Base-by-base conservation (phyloP, 2,888 invertebrate species). In the Masnerella sp. region DNA sequence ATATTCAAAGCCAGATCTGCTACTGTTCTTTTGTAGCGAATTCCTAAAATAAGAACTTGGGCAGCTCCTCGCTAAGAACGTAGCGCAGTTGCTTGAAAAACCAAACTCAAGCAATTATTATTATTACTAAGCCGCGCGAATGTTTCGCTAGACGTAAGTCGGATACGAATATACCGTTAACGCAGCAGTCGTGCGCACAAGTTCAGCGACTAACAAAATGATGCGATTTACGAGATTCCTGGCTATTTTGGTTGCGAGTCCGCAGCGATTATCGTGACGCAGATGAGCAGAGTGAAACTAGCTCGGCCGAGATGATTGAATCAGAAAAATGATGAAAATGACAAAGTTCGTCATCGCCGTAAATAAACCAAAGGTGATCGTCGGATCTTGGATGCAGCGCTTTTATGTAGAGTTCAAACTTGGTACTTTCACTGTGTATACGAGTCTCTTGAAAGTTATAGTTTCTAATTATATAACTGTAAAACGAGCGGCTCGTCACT, bases 161-260 rank as follows among this genome's bases (percentile, higher is more conserved):
- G 32, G 11, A n/a, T 15, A n/a, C 56, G 49, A 51, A n/a, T n/a
- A 34, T 51, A 59, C 59, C 51, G 59, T 59, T 59, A 59, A 22
- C 45, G 15, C 67, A 12, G 42, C 28, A 22, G 34, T 61, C 47
- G n/a, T 40, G 45, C 38, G 18, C 42, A 42, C 28, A 18, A 28
- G 18, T 62, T 25, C 18, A 11, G 40, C 51, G 64, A 51, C 64
- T 30, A 32, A 51, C 51, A 58, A 61, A 61, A 64, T 51, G 51
- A 71, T 58, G 32, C 42, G 58, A 64, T 71, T 64, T 71, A 64
- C 70, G 70, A 49, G 58, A 58, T 51, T 62, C 54, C 62, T 28
- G 49, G 56, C 49, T 70, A 62, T 70, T 70, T 62, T 70, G 42
- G 54, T 47, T 49, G 17, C 51, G 43, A 54, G 38, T 40, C 56